A percentile compares a stretch with the other conserved stretches of the same genome.
Evolutionary conservation across 1,140 invertebrate species (phyloP).

Genomic region (Pogonus chalceus): DNA sequence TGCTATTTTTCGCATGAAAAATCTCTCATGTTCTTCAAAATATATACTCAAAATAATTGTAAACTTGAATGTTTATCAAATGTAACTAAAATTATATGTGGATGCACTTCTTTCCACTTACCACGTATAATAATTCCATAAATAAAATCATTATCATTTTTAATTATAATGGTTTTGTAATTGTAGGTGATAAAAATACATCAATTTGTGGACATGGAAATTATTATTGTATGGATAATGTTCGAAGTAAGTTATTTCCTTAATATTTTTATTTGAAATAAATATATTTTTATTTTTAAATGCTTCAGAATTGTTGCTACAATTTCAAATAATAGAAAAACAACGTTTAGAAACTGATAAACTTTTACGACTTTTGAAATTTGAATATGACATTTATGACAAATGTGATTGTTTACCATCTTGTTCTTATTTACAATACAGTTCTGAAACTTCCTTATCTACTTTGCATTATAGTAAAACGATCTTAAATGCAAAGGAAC

Average conservation of each 20-base stretch:
- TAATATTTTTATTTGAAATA: neutral
- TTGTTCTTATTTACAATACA: slow-evolving; percentile 49
- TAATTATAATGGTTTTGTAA: too few relatives aligned
- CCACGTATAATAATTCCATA: slow-evolving; percentile 39
- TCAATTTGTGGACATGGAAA: slow-evolving; percentile 36
- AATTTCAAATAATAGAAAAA: too few relatives aligned
- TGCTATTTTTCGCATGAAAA: slow-evolving; percentile 50
- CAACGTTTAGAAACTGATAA: neutral
- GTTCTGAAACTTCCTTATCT: slow-evolving; percentile 52
- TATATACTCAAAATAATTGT: slow-evolving; percentile 50
- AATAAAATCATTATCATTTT: slow-evolving; percentile 12
- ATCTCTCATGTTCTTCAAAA: slow-evolving; percentile 41
- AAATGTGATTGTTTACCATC: slow-evolving; percentile 48
- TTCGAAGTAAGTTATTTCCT: too few relatives aligned
- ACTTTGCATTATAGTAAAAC: too few relatives aligned
- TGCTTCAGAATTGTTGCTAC: neutral
- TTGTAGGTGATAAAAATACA: slow-evolving; percentile 33
- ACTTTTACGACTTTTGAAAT: neutral
- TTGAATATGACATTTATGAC: slow-evolving; percentile 14
- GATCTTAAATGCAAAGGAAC: too few relatives aligned
- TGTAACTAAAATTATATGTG: slow-evolving; percentile 41
- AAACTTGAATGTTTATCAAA: slow-evolving; percentile 52
- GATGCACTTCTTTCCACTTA: slow-evolving; percentile 52
- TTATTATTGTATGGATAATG: too few relatives aligned
- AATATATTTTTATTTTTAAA: neutral